A percentile compares a stretch with the other conserved stretches of the same genome.
Evolutionary conservation across 1,140 invertebrate genomes (phyloP).

Genomic region (Drosophila murphyi): DNA sequence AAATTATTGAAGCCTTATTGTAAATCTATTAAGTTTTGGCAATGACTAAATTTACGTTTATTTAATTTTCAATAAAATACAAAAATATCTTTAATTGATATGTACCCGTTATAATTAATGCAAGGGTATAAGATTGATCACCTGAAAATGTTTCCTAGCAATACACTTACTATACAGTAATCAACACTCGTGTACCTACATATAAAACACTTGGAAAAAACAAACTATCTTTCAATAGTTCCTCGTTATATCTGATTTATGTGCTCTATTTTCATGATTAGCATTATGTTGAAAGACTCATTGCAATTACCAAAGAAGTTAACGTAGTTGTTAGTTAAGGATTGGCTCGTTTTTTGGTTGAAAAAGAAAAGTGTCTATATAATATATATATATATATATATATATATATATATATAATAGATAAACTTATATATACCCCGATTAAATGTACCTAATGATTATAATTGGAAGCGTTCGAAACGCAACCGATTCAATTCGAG

Average conservation of each 20-base stretch:
- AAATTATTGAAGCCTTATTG: too few relatives aligned
- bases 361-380: slow-evolving; percentile 25
- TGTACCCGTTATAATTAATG: not conserved
- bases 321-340: slow-evolving; percentile 46
- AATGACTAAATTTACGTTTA: too few relatives aligned
- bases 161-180: slow-evolving; percentile 26
- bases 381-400: slow-evolving; percentile 1
- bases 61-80: not conserved
- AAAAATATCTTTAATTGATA: not conserved
- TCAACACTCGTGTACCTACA: slow-evolving; percentile 24
- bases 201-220: not conserved
- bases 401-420: not conserved
- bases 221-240: slow-evolving; percentile 40
- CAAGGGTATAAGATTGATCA: not conserved
- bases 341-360: slow-evolving; percentile 3
- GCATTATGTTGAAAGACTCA: slow-evolving; percentile 48
- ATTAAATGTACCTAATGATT: slow-evolving; percentile 24
- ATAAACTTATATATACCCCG: slow-evolving; percentile 3
- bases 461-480: slow-evolving; percentile 29
- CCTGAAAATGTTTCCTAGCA: slow-evolving; percentile 37
- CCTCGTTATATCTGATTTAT: slow-evolving; percentile 37
- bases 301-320: slow-evolving; percentile 49
- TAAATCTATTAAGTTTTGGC: too few relatives aligned
- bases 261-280: slow-evolving; percentile 20
- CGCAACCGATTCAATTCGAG: slow-evolving; percentile 22